phyloP scores from a whole-genome alignment of 1,140 invertebrate species.

The Aleiodes sp. region DNA sequence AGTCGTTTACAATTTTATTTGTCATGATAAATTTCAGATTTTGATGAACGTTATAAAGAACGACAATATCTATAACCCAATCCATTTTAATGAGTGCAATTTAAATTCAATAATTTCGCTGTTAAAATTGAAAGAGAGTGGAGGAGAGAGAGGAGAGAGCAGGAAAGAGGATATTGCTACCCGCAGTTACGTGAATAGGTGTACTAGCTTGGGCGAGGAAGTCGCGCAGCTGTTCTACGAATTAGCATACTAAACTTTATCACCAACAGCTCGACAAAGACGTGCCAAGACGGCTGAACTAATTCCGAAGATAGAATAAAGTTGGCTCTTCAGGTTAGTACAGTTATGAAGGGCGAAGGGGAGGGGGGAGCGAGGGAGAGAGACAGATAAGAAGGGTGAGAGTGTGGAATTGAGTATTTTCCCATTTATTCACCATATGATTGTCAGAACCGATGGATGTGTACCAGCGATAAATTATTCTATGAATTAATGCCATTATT shows the following conservation, averaged over 20 bases:
- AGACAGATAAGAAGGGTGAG: neutral
- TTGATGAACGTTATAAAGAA: slow-evolving; percentile 37
- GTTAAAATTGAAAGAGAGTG: no score
- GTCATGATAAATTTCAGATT: slow-evolving; percentile 43
- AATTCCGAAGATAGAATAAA: slow-evolving; percentile 68
- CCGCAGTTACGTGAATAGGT: no score
- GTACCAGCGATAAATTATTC: slow-evolving; percentile 14
- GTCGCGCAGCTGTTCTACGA: slow-evolving; percentile 63
- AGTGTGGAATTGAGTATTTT: neutral
- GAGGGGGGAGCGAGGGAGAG: slow-evolving; percentile 27
- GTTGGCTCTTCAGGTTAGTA: no score
- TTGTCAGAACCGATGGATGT: neutral
- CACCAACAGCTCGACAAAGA: slow-evolving; percentile 67
- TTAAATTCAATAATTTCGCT: slow-evolving; percentile 68
- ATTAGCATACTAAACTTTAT: slow-evolving; percentile 69
- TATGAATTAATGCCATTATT: slow-evolving; percentile 28
- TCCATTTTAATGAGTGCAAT: slow-evolving; percentile 67
- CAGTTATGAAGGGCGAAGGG: slow-evolving; percentile 37
- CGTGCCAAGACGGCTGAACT: slow-evolving; percentile 66
- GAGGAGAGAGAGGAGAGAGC: neutral
- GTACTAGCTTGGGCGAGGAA: slow-evolving; percentile 58
- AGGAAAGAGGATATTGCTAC: neutral
- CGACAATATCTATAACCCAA: slow-evolving; percentile 28
- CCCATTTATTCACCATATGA: neutral
- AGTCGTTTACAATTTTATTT: no score